Conservation (phyloP, 1,140 invertebrate genomes). For the Phthorimaea operculella region DNA sequence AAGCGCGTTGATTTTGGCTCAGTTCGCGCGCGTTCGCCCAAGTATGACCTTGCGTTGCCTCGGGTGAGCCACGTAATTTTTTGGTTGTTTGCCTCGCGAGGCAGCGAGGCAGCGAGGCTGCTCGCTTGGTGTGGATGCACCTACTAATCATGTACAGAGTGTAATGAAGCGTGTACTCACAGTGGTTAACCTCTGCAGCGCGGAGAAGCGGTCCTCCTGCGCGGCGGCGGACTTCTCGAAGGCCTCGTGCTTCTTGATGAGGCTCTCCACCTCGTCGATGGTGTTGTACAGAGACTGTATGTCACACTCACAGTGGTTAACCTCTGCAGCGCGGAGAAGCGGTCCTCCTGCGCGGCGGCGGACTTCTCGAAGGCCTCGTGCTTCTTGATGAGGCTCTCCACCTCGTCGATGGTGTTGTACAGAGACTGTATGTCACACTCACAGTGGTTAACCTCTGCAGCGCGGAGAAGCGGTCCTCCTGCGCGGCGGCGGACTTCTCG, state of each 20-base stretch:
- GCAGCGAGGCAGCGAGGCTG: too few species aligned
- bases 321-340: constrained; percentile 96
- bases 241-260: constrained; percentile 99
- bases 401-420: constrained; percentile 99
- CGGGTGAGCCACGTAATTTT: too few species aligned
- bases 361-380: constrained; percentile 99
- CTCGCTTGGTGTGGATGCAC: too few species aligned
- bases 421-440: too few species aligned
- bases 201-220: constrained; percentile 98
- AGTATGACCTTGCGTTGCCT: too few species aligned
- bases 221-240: constrained; percentile 99
- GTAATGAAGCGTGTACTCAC: too few species aligned
- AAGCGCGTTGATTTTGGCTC: too few species aligned
- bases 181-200: constrained; percentile 96
- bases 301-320: constrained; percentile 93
- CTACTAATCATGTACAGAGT: too few species aligned
- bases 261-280: constrained; percentile 98
- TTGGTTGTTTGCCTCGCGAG: too few species aligned
- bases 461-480: constrained; percentile 98
- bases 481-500: constrained; percentile 98
- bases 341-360: constrained; percentile 97
- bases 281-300: too few species aligned
- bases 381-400: constrained; percentile 99
- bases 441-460: constrained; percentile 97
- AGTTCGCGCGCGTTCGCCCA: too few species aligned